Percentiles rank a stretch among this genome's conserved stretches.
Evolutionary conservation across 2,888 invertebrate genomes (phyloP).

Genomic region (Lasioglossum figueresi): DNA sequence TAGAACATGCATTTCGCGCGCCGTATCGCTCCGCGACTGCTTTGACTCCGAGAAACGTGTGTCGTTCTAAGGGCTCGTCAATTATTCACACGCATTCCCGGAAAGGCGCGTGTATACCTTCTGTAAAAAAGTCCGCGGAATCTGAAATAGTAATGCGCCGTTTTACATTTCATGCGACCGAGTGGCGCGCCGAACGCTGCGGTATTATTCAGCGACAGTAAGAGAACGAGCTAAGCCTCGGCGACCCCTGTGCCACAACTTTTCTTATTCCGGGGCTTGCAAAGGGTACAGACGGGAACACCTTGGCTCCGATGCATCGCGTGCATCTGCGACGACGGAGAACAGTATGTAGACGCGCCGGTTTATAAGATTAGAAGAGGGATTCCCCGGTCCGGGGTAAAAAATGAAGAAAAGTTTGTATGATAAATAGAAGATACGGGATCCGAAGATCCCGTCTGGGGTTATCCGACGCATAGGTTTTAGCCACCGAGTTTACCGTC

Average conservation of each 20-base stretch:
- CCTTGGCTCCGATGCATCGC: neutral
- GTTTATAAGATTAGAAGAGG: conserved; percentile 56
- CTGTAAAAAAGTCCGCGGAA: conserved; percentile 43
- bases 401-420: conserved; percentile 59
- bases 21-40: neutral
- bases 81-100: conserved; percentile 58
- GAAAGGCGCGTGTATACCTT: conserved; percentile 34
- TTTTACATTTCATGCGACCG: conserved; percentile 65
- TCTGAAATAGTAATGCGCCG: conserved; percentile 64
- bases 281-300: neutral
- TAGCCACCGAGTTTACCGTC: conserved; percentile 60
- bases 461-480: conserved; percentile 62
- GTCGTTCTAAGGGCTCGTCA: conserved; percentile 29
- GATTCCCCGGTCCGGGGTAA: conserved; percentile 14
- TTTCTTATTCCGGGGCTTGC: conserved; percentile 63
- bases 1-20: neutral
- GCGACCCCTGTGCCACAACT: conserved; percentile 44
- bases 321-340: conserved; percentile 25
- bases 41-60: conserved; percentile 3
- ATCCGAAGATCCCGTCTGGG: conserved; percentile 60
- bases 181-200: conserved; percentile 44
- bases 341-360: conserved; percentile 34
- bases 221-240: conserved; percentile 53
- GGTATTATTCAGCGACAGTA: conserved; percentile 62
- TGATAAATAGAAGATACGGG: conserved; percentile 62